Evolutionary conservation across 2,797 vertebrate species (phyloP).

Genomic region (Pseudotriccus pelzelni): DNA sequence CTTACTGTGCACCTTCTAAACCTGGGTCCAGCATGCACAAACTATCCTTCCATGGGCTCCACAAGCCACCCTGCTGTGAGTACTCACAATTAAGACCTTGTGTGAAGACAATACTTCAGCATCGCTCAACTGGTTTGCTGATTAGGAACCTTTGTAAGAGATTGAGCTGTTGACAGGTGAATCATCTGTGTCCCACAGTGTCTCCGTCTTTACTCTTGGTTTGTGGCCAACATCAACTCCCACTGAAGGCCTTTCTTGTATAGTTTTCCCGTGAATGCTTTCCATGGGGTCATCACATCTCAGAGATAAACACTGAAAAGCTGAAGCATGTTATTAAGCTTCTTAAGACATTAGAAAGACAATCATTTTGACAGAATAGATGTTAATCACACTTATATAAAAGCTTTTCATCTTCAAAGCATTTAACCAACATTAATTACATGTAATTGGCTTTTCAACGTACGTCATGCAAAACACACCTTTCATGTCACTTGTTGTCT

Average conservation of each 20-base stretch:
- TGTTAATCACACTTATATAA: conserved; percentile 56
- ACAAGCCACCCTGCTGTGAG: background rate
- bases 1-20: background rate
- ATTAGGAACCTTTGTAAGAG: conserved; percentile 2
- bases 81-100: background rate
- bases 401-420: conserved; percentile 66
- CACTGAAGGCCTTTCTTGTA: conserved; percentile 16
- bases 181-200: conserved; percentile 27
- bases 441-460: conserved; percentile 40
- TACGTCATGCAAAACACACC: conserved; percentile 36
- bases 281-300: conserved; percentile 40
- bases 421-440: conserved; percentile 69
- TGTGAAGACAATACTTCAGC: background rate
- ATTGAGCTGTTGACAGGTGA: conserved; percentile 29
- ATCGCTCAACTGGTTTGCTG: background rate
- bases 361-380: conserved; percentile 56
- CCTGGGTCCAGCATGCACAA: background rate
- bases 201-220: conserved; percentile 34
- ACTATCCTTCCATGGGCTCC: background rate
- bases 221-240: conserved; percentile 39
- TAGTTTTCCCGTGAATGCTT: background rate
- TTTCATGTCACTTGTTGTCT: conserved; percentile 53
- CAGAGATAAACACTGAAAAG: conserved; percentile 18
- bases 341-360: conserved; percentile 58
- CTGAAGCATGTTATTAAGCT: conserved; percentile 38